phyloP scores from a whole-genome alignment of 2,888 invertebrate genomes.

The Parnassius smintheus region DNA sequence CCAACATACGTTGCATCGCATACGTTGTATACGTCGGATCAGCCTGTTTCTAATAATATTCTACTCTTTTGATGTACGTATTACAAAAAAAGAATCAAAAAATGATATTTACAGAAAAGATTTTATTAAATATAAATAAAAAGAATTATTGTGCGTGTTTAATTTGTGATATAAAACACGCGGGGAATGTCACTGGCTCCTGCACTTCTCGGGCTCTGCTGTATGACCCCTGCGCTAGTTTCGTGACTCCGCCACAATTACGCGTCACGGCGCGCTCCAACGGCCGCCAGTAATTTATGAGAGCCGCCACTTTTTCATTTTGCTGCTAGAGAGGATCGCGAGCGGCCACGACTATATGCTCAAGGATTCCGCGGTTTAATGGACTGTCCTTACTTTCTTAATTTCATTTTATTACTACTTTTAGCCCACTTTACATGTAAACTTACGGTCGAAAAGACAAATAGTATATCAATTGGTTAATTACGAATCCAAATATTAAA shows the following conservation, averaged over 20 bases:
- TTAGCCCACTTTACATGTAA: not conserved
- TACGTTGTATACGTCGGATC: no score
- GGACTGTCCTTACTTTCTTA: conserved; percentile 6
- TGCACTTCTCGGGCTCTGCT: conserved; percentile 27
- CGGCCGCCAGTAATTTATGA: conserved; percentile 55
- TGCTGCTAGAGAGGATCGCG: conserved; percentile 39
- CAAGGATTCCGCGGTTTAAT: not conserved
- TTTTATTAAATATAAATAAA: no score
- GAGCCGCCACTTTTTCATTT: conserved; percentile 51
- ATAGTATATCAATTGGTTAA: not conserved
- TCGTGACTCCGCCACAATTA: conserved; percentile 55
- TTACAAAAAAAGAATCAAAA: no score
- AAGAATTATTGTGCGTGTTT: no score
- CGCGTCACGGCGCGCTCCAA: conserved; percentile 46
- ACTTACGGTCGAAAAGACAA: no score
- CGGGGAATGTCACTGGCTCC: conserved; percentile 8
- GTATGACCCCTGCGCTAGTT: conserved; percentile 38
- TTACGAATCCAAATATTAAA: no score
- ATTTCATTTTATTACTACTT: not conserved
- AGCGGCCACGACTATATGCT: conserved; percentile 1
- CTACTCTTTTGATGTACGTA: no score
- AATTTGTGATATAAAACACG: no score
- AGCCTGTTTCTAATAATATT: no score
- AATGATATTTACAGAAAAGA: no score
- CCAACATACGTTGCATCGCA: no score